Percentiles rank a stretch among this genome's conserved stretches.
Evolutionary conservation across 2,797 vertebrate genomes (phyloP).

Genomic region (Triplophysa yarkandensis): DNA sequence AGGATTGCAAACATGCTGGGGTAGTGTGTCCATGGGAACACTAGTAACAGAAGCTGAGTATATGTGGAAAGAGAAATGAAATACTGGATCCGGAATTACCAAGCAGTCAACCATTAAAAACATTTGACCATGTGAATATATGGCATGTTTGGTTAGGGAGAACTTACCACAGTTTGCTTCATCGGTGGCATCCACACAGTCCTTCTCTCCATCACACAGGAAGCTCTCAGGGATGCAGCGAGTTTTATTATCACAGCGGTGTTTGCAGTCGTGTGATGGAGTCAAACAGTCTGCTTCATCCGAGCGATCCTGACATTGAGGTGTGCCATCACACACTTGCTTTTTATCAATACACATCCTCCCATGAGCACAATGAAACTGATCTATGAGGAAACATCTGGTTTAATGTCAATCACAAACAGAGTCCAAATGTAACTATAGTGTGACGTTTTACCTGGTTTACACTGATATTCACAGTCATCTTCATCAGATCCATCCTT

Average conservation of each 20-base stretch:
- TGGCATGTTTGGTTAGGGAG: not conserved
- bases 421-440: too few relatives aligned
- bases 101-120: too few relatives aligned
- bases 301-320: constrained; percentile 74
- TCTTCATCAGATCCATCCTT: constrained; percentile 77
- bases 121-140: too few relatives aligned
- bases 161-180: constrained; percentile 75
- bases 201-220: constrained; percentile 73
- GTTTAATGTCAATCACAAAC: too few relatives aligned
- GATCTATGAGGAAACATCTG: constrained; percentile 54
- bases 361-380: constrained; percentile 71
- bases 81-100: too few relatives aligned
- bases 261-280: constrained; percentile 65
- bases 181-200: constrained; percentile 74
- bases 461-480: constrained; percentile 63
- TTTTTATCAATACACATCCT: constrained; percentile 60
- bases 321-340: constrained; percentile 72
- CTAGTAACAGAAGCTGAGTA: constrained; percentile 5
- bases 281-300: constrained; percentile 76
- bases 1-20: constrained; percentile 60
- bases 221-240: constrained; percentile 74
- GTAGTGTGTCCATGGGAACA: constrained; percentile 46
- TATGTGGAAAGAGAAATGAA: too few relatives aligned
- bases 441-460: constrained; percentile 64
- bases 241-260: constrained; percentile 68